These are phyloP conservation scores for Melipona bicolor DNA, from an alignment of 2,888 invertebrate genomes.

Conservation along the genomic window DNA sequence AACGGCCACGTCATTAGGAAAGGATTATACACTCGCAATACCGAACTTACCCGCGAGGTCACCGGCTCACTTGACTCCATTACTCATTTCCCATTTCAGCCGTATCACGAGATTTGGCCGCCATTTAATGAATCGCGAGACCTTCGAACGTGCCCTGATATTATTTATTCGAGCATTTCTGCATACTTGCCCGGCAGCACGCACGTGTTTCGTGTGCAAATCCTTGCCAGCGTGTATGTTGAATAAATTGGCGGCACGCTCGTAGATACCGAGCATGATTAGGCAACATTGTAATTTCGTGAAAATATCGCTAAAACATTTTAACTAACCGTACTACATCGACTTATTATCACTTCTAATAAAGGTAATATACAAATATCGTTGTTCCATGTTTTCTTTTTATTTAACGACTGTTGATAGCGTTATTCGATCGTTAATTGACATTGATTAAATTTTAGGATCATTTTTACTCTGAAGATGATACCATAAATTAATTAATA, in stretches of 20 bases:
- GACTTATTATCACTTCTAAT: background rate
- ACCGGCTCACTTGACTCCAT: constrained; percentile 62
- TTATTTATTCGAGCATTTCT: constrained; percentile 67
- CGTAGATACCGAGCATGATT: constrained; percentile 17
- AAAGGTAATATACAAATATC: background rate
- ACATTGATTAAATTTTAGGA: background rate
- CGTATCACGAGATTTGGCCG: constrained; percentile 69
- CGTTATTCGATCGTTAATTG: background rate
- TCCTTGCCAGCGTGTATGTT: constrained; percentile 5
- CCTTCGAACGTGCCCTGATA: constrained; percentile 54
- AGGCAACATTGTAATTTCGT: constrained; percentile 20
- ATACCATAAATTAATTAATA: background rate
- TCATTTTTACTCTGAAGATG: background rate
- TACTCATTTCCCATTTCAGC: constrained; percentile 70
- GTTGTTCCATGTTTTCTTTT: background rate
- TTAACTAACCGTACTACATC: background rate
- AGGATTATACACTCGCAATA: constrained; percentile 72
- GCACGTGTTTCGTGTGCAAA: constrained; percentile 31
- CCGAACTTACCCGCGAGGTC: constrained; percentile 53
- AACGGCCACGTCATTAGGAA: constrained; percentile 74
- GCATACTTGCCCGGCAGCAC: constrained; percentile 32
- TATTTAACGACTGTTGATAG: background rate
- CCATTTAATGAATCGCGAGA: constrained; percentile 70
- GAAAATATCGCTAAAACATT: constrained; percentile 23
- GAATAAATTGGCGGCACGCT: constrained; percentile 39